Evolutionary conservation across 53 echinoderm and acorn worm species (phyloP), one percentile per base, ranked within the genome.

Genomic region (Temnopleurus reevesii): DNA sequence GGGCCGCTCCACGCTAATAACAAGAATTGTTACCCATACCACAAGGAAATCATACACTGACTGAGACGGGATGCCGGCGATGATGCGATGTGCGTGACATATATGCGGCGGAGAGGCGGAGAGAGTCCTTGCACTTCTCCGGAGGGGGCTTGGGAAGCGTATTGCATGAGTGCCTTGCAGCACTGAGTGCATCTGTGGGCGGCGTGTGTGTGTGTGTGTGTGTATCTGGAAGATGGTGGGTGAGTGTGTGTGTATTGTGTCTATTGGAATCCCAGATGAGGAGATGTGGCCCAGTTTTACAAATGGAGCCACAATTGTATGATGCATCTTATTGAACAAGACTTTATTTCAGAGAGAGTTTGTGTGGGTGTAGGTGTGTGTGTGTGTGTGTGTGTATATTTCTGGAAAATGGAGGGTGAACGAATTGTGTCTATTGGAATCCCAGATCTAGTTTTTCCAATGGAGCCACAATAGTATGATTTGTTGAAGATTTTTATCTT

Each of bases 41-140:
- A 51, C 49, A 17, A 47, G 43, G 8, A 47, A 80, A 51, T 29
- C 4, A 33, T 3, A 35, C 45, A 38, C 51, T 38, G 43, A 80
- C 47, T 80, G 80, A 80, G 49, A 35, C 15, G 27, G 51, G 47
- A 21, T 29, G 30, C 18, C 12, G 1, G 46, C 17, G 29, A 46
- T 80, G 80, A 80, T 80, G 80, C 3, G 51, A 30, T 80, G 80
- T 46, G 47, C 51, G 80, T 80, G 47, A 28, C 46, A 47, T 47
- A 51, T n/a, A n/a, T 80, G 80, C 47, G 51, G 29, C 9, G 45
- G 49, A 17, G 51, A 46, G 29, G 12, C 15, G 46, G n/a, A n/a
- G n/a, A n/a, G n/a, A n/a, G n/a, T n/a, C n/a, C 13, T 28, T 10
- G 80, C 15, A 51, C 51, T 46, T 80, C 17, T n/a, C n/a, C n/a